Evolutionary conservation across 1,140 invertebrate species (phyloP), one percentile per base, ranked within the genome.

Genomic region (Hyposmocoma kahamanoa): DNA sequence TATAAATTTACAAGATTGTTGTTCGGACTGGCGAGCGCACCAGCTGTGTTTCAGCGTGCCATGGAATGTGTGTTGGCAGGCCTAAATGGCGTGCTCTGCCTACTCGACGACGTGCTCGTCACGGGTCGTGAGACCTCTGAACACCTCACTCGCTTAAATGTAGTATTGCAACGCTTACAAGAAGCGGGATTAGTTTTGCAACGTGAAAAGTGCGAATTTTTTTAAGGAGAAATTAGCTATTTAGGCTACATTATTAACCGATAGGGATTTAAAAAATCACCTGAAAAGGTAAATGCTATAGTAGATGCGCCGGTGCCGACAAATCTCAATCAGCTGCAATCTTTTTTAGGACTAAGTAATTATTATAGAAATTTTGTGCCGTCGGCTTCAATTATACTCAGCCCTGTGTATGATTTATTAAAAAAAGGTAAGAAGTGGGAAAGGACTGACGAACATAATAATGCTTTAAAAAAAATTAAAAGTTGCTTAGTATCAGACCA

Each of bases 371-470:
- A n/a, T n/a, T n/a, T 26, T 26, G 20, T 56, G 0, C 28, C 22
- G 36, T 30, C 38, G 38, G 21, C 22, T n/a, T 21, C 41, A 1
- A 26, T 2, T n/a, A 46, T 36, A 13, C 10, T 56, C 8, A 38
- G 39, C n/a, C 48, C 53, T 8, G 11, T 56, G 9, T 44, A 24
- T 18, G 42, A 44, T n/a, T 26, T 44, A 10, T 18, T 44, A 18
- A 9, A 44, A 24, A 44, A 44, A 44, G 22, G 18, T 10, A 24
- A 3, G 2, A 24, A 26, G 10, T 44, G 42, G 42, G 2, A 13
- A 5, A 24, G 42, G 42, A 18, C 3, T 9, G 10, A 22, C 2
- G 42, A 5, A 15, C 42, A 44, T n/a, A 18, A 30, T 24, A 13
- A 22, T 11, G 42, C 42, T 8, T 44, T 44, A 9, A 5, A 5